Conservation (phyloP, 2,797 vertebrate species). For the Columba guinea region DNA sequence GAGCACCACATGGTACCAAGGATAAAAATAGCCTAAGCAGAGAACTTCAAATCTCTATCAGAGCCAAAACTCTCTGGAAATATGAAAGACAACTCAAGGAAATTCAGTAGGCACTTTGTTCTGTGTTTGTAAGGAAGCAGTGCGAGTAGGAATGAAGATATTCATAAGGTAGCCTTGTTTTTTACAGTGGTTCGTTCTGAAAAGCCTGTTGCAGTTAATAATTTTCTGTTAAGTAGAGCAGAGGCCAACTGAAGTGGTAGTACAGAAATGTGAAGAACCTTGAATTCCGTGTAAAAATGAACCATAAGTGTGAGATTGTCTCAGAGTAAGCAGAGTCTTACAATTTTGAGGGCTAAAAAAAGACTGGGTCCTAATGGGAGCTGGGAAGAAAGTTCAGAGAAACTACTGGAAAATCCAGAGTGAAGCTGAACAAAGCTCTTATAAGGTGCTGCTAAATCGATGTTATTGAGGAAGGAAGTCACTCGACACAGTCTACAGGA, state of each 20-base stretch:
- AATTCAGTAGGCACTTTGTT: neutral
- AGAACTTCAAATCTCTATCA: neutral
- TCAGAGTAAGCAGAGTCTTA: neutral
- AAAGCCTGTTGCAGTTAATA: neutral
- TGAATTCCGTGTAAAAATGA: conserved; percentile 11
- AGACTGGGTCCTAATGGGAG: neutral
- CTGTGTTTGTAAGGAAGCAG: neutral
- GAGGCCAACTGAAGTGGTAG: neutral
- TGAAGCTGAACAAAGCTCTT: neutral
- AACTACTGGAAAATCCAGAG: neutral
- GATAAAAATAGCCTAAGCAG: neutral
- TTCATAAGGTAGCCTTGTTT: neutral
- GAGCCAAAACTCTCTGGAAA: neutral
- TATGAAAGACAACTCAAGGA: neutral
- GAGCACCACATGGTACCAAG: neutral
- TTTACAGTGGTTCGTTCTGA: neutral
- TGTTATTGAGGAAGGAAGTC: neutral
- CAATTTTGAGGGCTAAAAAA: neutral
- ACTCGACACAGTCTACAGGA: neutral
- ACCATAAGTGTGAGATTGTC: neutral
- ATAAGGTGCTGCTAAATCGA: neutral
- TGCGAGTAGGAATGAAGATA: neutral
- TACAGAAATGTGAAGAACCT: neutral
- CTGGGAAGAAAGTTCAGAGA: neutral
- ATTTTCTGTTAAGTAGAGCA: neutral